Evolutionary conservation across 92 coral and sea anemone genomes (phyloP), one percentile per base, ranked within the genome.

Genomic region (Nematostella vectensis): DNA sequence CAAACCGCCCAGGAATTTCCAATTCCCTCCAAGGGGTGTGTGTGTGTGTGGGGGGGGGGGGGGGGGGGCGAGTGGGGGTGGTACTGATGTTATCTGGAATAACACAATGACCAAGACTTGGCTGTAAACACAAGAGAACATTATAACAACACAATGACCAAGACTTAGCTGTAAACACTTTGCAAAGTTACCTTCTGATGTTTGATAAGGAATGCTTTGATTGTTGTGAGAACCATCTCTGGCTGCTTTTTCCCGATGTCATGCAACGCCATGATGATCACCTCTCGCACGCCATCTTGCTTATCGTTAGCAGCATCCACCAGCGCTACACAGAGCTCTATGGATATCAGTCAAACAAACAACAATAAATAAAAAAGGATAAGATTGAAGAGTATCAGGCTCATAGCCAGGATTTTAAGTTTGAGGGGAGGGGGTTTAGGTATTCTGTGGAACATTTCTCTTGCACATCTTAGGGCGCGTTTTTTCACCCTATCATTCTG

Each of bases 181-280:
- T n/a, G n/a, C n/a, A n/a, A n/a, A n/a, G n/a, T n/a, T 29, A 89
- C 96, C 94, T 89, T 89, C 42, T 91, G 98, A 44, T 91, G 98
- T 55, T 86, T 91, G n/a, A 81, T 21, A 27, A 91, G 85, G 47
- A 87, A 91, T 4, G 76, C 98, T 54, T 91, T 91, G 57, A 83
- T 71, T 11, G 94, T 52, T 23, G 70, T 78, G 50, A 91, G 50
- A 3, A 86, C 96, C 88, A 91, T 71, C 63, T 91, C 98, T 9
- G 98, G 88, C 30, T 86, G 85, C 37, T 77, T 83, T 69, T 78
- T 86, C 55, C 98, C 98, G 54, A 91, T 84, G 31, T 88, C 96
- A 75, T 81, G 87, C 23, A 91, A 82, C 24, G 98, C 74, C 63
- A 81, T 78, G 59, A 83, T 68, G 25, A 91, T 80, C 66, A 91